These are phyloP conservation scores for Glossosoma conforme DNA, from an alignment of 1,140 invertebrate species.

Conservation along the genomic window DNA sequence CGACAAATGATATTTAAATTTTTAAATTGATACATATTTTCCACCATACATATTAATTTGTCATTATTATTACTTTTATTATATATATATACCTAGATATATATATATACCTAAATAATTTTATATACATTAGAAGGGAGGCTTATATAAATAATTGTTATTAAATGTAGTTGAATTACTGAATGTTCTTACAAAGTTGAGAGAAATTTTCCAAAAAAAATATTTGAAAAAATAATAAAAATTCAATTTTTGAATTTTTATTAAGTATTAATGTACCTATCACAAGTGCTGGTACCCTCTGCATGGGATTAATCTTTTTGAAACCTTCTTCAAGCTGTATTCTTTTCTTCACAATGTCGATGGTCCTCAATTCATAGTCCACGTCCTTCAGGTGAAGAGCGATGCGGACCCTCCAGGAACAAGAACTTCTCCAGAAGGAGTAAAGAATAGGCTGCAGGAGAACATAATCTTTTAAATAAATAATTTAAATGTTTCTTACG, in stretches of 20 bases:
- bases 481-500: constrained; percentile 22
- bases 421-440: constrained; percentile 44
- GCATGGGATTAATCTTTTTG: constrained; percentile 41
- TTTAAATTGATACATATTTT: too few relatives aligned
- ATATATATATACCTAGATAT: not conserved
- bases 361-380: constrained; percentile 36
- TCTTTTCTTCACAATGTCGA: constrained; percentile 40
- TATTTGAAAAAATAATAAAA: constrained; percentile 3
- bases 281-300: constrained; percentile 44
- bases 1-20: not conserved
- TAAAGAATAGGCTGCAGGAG: constrained; percentile 40
- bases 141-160: too few relatives aligned
- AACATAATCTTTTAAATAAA: too few relatives aligned
- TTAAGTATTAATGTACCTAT: constrained; percentile 39
- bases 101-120: not conserved
- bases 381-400: constrained; percentile 39
- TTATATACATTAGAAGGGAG: too few relatives aligned
- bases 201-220: not conserved
- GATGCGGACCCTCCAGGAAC: constrained; percentile 45
- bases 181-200: not conserved
- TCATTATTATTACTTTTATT: not conserved
- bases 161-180: too few relatives aligned
- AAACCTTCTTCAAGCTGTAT: constrained; percentile 37
- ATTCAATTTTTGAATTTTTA: not conserved
- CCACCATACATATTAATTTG: too few relatives aligned